Base-by-base conservation (phyloP, 2,888 invertebrate species). In the Polyommatus icarus region DNA sequence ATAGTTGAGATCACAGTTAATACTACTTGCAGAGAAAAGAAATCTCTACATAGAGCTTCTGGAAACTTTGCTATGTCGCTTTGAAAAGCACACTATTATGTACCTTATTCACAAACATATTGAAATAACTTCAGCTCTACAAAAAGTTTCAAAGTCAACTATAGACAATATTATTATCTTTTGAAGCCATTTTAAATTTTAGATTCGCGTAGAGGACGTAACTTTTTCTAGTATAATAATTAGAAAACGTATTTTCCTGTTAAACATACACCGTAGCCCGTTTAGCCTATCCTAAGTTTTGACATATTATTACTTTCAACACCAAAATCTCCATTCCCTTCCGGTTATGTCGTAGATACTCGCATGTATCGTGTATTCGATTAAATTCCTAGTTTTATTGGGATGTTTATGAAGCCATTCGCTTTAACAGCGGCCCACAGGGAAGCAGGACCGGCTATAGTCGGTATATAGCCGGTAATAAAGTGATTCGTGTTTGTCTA, bases 401-500 rank as follows among this genome's bases (percentile, higher is more conserved):
- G 67, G 29, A 29, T 7, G 18, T 32, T 67, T 18, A 67, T 67
- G 29, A 67, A 67, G 67, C 29, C 29, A 67, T 67, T 67, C 61
- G 67, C 67, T 32, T 29, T 32, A 67, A 29, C 67, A 32, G 67
- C 18, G 67, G 67, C 29, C 67, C 29, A 67, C 67, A 32, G 67
- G 29, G 29, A 67, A 29, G 67, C 61, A 24, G 61, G 12, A 5
- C 10, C 1, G 24, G 59, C 59, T 8, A 46, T 54, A 54, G 15
- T 5, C 54, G 54, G 54, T 61, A 24, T 54, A 54, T 18, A 54
- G 67, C 50, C 18, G 29, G 75, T 54, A 75, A 75, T 75, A 54
- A 75, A 54, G 50, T 75, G 29, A 54, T 75, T 75, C 15, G 75
- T 75, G 46, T 59, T 24, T 75, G 75, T 75, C 75, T 75, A 75